phyloP scores from a whole-genome alignment of 2,797 vertebrate genomes.

The Manis pentadactyla region DNA sequence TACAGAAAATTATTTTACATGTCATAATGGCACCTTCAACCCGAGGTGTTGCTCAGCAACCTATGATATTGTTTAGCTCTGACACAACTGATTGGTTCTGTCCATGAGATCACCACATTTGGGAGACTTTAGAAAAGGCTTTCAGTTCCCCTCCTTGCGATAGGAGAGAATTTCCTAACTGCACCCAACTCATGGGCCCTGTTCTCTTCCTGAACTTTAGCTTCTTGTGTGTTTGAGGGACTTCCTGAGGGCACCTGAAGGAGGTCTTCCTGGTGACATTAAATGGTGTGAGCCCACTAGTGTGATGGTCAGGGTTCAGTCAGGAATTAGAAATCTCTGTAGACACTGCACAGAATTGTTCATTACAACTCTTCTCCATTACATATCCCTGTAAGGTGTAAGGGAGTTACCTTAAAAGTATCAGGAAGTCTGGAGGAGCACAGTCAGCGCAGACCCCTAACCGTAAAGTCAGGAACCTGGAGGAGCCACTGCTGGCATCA shows the following conservation, averaged over 20 bases:
- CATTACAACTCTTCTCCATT: background rate
- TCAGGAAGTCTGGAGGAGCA: background rate
- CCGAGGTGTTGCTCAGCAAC: constrained; percentile 24
- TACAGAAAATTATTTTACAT: background rate
- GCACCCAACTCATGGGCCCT: background rate
- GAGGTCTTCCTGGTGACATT: background rate
- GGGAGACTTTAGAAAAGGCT: constrained; percentile 35
- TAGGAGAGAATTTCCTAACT: background rate
- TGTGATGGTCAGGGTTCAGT: background rate
- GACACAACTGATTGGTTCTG: constrained; percentile 40
- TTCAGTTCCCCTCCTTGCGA: constrained; percentile 63
- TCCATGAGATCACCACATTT: background rate
- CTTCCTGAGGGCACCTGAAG: constrained; percentile 38
- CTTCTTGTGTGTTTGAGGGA: constrained; percentile 39
- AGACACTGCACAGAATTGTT: background rate
- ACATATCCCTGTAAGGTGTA: no score
- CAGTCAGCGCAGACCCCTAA: background rate
- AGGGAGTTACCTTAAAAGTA: background rate
- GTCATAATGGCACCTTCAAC: background rate
- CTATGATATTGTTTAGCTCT: background rate
- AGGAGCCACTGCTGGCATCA: background rate
- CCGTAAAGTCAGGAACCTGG: background rate
- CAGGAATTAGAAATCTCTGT: background rate
- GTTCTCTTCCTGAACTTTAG: background rate
- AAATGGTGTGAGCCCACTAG: background rate